Base-by-base conservation (phyloP, 2,797 vertebrate species). In the Phrynocephalus vlangalii region DNA sequence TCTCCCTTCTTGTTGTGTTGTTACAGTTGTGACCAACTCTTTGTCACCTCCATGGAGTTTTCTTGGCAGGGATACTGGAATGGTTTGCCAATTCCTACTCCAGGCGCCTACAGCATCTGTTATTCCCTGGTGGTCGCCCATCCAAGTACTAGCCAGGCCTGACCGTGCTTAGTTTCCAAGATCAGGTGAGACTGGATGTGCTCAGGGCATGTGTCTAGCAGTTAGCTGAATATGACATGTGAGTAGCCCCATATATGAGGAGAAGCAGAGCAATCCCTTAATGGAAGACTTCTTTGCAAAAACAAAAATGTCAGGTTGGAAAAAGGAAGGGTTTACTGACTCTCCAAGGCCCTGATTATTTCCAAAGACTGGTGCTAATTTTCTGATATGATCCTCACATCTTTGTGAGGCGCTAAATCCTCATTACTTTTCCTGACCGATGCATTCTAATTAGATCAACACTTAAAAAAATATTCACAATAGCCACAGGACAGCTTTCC, bases 371-470 rank as follows among this genome's bases (percentile, higher is more conserved):
- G 60, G 91, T 96, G 96, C 95, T 97, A 97, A 97, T 97, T 97
- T 97, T 97, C 96, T 96, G 96, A 96, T 96, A 96, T 88, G 94
- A 97, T 97, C 96, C 96, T 93, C 95, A 93, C 96, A 95, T 96
- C 95, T 96, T 97, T 96, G 95, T 95, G 95, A 96, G 89, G 92
- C 95, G 93, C 96, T 96, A 96, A 96, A 97, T 97, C 96, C 97
- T 97, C 96, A 97, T 97, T 97, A 97, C 96, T 97, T 96, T 96
- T 96, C 96, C 97, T 97, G 97, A 97, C 96, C 96, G 89, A 96
- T 95, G 96, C 96, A 97, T 97, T 97, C 97, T 97, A 97, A 97
- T 97, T 97, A 97, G 96, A 97, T 96, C 96, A 96, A 97, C 97
- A 97, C 94, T 97, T 96, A 1, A 84, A 92, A 94, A 95, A 96